Evolutionary conservation across 2,113 vertebrate species (phyloP).

Genomic region (Eidolon helvum): DNA sequence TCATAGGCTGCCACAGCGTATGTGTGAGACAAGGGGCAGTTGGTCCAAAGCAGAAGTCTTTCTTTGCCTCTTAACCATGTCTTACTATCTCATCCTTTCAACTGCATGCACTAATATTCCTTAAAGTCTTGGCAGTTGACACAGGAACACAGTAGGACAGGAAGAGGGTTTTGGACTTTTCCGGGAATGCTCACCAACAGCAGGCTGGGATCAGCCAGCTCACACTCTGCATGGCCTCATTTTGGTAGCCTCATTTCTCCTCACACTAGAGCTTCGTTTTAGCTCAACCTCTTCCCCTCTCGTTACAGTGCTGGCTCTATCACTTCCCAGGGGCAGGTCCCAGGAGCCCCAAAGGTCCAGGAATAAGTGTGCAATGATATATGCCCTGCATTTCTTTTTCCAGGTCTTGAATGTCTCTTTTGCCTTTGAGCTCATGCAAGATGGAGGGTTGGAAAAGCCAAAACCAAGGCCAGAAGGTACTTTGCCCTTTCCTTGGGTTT

Average conservation of each 20-base stretch:
- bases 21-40: neutral
- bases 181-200: neutral
- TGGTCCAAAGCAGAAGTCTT: neutral
- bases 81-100: neutral
- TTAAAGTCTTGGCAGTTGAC: neutral
- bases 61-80: neutral
- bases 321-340: neutral
- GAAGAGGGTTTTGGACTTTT: neutral
- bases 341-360: rapidly evolving
- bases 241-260: neutral
- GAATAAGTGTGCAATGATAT: neutral
- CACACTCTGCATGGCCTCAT: neutral
- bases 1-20: neutral
- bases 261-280: neutral
- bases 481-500: neutral
- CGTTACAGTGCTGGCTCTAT: neutral
- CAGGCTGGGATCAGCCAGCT: neutral
- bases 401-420: slow-evolving; percentile 97
- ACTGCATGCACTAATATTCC: neutral
- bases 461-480: slow-evolving; percentile 97
- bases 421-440: slow-evolving; percentile 98
- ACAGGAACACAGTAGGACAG: neutral
- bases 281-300: neutral
- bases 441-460: slow-evolving; percentile 96
- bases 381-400: slow-evolving; percentile 1